phyloP scores from a whole-genome alignment of 2,113 vertebrate genomes.

The Tylochromis polylepis region DNA sequence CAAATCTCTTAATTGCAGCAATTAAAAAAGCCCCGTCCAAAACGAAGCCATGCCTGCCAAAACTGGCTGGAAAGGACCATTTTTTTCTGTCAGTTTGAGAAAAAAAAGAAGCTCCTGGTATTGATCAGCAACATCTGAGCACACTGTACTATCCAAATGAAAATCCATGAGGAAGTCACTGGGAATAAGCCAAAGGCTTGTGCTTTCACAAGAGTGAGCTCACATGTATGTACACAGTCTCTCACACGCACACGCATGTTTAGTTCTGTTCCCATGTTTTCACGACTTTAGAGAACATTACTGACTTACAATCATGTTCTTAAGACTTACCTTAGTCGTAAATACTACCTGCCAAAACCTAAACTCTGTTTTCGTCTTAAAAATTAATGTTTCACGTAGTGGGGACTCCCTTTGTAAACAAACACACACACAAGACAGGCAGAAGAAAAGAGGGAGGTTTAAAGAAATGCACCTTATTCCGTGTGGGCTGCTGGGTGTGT shows the following conservation, averaged over 20 bases:
- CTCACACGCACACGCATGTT: background rate
- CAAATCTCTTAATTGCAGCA: background rate
- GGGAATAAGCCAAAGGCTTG: slow-evolving; percentile 6
- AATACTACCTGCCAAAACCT: background rate
- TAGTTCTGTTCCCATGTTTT: background rate
- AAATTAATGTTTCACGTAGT: background rate
- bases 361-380: background rate
- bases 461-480: slow-evolving; percentile 33
- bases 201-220: slow-evolving; percentile 18
- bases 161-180: slow-evolving; percentile 42
- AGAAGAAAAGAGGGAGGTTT: background rate
- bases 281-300: background rate
- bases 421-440: background rate
- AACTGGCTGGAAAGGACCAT: slow-evolving; percentile 11
- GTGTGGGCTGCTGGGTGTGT: slow-evolving; percentile 16
- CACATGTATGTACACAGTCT: background rate
- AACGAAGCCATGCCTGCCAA: slow-evolving; percentile 3
- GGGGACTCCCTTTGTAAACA: background rate
- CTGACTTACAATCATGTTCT: background rate
- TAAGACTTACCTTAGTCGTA: background rate
- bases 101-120: slow-evolving; percentile 32
- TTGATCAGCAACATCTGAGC: slow-evolving; percentile 49
- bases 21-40: slow-evolving; percentile 13
- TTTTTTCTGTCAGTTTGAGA: slow-evolving; percentile 26
- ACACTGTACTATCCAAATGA: slow-evolving; percentile 49